Evolutionary conservation across 2,797 vertebrate species (phyloP).

Genomic region (Phataginus tricuspis): DNA sequence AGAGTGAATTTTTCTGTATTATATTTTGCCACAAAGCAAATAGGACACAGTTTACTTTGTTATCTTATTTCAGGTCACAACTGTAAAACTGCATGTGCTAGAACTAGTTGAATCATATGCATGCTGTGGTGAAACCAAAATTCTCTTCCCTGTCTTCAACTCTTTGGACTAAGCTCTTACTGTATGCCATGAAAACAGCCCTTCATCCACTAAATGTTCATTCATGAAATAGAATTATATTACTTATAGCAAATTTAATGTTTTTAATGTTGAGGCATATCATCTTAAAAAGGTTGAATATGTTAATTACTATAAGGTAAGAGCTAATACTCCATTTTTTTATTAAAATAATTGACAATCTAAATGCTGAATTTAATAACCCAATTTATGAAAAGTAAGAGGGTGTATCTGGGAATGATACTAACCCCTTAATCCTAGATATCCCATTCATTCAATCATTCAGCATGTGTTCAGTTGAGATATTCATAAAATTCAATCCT

Average conservation of each 20-base stretch:
- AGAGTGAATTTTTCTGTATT: not conserved
- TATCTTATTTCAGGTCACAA: not conserved
- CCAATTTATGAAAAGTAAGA: not conserved
- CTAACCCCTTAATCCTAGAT: not conserved
- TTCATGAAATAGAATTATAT: not conserved
- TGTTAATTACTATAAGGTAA: not conserved
- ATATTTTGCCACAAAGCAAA: conserved; percentile 32
- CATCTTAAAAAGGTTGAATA: not conserved
- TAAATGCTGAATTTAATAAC: not conserved
- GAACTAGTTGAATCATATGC: not conserved
- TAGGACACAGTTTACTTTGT: not conserved
- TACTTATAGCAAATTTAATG: conserved; percentile 2
- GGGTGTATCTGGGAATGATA: not conserved
- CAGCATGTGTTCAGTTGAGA: not conserved
- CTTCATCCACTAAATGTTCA: not conserved
- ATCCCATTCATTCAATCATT: not conserved
- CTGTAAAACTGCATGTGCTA: not conserved
- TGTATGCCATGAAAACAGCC: not conserved
- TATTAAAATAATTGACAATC: conserved; percentile 19
- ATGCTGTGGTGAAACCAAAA: not conserved
- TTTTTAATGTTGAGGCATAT: not conserved
- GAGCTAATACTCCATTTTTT: not conserved
- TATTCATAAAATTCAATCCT: not conserved
- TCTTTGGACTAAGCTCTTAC: not conserved
- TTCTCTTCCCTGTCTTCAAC: not conserved